Conservation (phyloP, 2,113 vertebrate species). For the Crotophaga sulcirostris region DNA sequence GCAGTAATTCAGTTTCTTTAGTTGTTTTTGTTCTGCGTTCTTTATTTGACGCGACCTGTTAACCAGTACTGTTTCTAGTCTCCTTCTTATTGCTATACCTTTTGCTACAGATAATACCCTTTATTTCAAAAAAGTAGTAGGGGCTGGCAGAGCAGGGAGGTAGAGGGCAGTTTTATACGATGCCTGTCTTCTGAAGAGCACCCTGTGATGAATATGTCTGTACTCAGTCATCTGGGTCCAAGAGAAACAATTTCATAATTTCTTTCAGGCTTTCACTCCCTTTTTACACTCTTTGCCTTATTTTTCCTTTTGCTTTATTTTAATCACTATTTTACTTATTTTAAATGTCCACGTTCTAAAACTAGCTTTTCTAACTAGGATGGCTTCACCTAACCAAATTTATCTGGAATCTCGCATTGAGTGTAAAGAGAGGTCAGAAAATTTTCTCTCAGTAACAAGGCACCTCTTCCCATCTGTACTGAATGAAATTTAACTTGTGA, state of each 20-base stretch:
- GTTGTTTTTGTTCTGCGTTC: neutral
- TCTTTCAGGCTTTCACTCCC: neutral
- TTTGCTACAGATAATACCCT: neutral
- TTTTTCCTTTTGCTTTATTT: neutral
- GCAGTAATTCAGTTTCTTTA: neutral
- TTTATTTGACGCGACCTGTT: neutral
- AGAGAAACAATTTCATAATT: neutral
- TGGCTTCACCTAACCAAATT: neutral
- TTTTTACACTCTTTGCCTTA: neutral
- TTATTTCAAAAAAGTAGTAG: neutral
- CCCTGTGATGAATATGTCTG: neutral
- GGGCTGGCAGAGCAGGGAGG: neutral
- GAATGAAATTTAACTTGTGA: neutral
- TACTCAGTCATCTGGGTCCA: neutral
- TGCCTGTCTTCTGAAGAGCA: neutral
- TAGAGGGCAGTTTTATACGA: neutral
- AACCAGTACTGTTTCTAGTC: neutral
- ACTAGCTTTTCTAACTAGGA: neutral
- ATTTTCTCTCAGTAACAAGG: neutral
- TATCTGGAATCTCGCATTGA: neutral
- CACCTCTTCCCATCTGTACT: neutral
- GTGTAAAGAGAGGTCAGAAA: neutral
- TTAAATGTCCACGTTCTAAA: neutral
- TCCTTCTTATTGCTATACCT: neutral
- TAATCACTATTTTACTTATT: neutral